Conservation (phyloP, 1,140 invertebrate species). For the Drosophila ananassae region DNA sequence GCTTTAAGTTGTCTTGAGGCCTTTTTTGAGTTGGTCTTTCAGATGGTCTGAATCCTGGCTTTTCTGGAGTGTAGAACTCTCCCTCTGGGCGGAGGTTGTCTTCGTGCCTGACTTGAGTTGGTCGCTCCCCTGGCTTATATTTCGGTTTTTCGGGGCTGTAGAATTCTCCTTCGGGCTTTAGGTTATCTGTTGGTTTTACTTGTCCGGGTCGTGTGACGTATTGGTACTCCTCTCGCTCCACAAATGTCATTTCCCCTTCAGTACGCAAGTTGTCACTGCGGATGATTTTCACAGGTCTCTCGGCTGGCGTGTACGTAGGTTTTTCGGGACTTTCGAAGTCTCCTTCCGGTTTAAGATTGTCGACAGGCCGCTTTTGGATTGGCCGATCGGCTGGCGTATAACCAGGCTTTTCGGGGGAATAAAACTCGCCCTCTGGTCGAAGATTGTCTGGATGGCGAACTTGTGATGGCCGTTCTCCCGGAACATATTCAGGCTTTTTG, state of each 20-base stretch:
- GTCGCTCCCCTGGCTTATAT: slow-evolving; percentile 85
- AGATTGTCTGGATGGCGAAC: slow-evolving; percentile 86
- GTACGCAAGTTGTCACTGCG: slow-evolving; percentile 87
- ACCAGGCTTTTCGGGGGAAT: slow-evolving; percentile 85
- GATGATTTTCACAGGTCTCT: slow-evolving; percentile 85
- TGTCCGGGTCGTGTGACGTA: slow-evolving; percentile 86
- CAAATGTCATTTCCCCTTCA: slow-evolving; percentile 86
- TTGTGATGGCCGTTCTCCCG: slow-evolving; percentile 74
- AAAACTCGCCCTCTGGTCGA: slow-evolving; percentile 88
- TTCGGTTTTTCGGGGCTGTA: slow-evolving; percentile 80
- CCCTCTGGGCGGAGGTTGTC: slow-evolving; percentile 86
- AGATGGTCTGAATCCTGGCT: slow-evolving; percentile 81
- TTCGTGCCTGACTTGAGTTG: slow-evolving; percentile 85
- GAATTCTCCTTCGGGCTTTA: slow-evolving; percentile 59
- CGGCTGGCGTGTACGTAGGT: slow-evolving; percentile 84
- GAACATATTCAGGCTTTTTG: slow-evolving; percentile 64
- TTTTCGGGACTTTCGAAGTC: slow-evolving; percentile 85
- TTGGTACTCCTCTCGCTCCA: slow-evolving; percentile 81
- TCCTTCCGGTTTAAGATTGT: slow-evolving; percentile 86
- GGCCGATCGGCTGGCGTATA: slow-evolving; percentile 85
- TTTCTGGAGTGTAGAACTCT: slow-evolving; percentile 85
- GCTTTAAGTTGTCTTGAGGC: slow-evolving; percentile 87
- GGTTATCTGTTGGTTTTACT: slow-evolving; percentile 87
- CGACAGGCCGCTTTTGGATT: slow-evolving; percentile 84
- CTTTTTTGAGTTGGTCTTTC: slow-evolving; percentile 86